phyloP scores from a whole-genome alignment of 2,888 invertebrate species.

The Pyralis farinalis region DNA sequence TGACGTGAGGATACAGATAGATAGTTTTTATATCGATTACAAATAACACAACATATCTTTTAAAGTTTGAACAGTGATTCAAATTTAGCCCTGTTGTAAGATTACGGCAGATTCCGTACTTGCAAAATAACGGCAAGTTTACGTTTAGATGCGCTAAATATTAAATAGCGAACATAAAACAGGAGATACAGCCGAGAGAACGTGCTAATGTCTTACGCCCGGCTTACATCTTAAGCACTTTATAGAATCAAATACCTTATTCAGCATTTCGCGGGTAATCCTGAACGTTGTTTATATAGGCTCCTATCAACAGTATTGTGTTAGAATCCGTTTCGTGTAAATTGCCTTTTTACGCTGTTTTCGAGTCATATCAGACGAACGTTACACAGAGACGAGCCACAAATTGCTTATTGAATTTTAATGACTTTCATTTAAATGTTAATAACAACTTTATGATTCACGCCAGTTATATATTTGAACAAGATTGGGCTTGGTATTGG shows the following conservation, averaged over 20 bases:
- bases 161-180: constrained; percentile 23
- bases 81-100: too few species aligned
- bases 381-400: neutral
- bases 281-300: constrained; percentile 4
- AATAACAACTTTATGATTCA: neutral
- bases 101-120: too few species aligned
- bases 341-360: constrained; percentile 3
- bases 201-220: constrained; percentile 18
- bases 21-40: too few species aligned
- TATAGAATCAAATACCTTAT: neutral
- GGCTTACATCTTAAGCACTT: constrained; percentile 1
- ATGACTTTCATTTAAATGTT: constrained; percentile 2
- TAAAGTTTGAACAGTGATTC: too few species aligned
- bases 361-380: neutral
- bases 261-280: constrained; percentile 6
- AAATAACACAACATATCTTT: too few species aligned
- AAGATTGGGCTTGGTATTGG: too few species aligned
- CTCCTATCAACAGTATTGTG: constrained; percentile 6
- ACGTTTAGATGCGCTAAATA: neutral
- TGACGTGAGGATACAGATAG: too few species aligned
- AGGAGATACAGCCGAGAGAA: constrained; percentile 17
- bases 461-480: neutral
- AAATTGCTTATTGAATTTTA: constrained; percentile 9
- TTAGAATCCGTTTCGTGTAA: neutral
- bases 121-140: neutral